Evolutionary conservation across 1,140 invertebrate species (phyloP).

Genomic region (Tenebrio molitor): DNA sequence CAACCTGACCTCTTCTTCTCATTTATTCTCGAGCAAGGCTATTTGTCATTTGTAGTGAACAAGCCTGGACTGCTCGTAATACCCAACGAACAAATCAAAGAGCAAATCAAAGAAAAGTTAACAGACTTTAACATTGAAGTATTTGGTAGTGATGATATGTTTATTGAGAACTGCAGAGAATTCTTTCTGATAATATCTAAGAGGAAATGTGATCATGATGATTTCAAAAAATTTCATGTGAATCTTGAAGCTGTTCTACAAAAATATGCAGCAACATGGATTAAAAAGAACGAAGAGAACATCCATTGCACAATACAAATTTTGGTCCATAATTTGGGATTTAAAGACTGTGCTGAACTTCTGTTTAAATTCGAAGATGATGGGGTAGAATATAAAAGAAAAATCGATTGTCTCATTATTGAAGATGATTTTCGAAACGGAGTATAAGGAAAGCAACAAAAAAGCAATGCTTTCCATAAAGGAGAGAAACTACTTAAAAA

Average conservation of each 20-base stretch:
- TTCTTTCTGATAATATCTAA: neutral
- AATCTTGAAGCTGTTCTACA: constrained; percentile 30
- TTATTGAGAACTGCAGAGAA: neutral
- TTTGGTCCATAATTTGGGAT: constrained; percentile 4
- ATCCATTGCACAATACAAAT: constrained; percentile 34
- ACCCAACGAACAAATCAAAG: constrained; percentile 4
- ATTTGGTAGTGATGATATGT: neutral
- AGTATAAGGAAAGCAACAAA: constrained; percentile 19
- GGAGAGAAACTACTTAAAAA: neutral
- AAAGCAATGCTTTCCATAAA: constrained; percentile 6
- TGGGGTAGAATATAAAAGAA: constrained; percentile 1
- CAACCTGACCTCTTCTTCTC: neutral
- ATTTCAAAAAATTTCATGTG: no score
- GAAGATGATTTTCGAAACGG: neutral
- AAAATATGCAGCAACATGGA: constrained; percentile 18
- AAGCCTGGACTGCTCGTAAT: constrained; percentile 1
- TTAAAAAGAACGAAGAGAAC: constrained; percentile 34
- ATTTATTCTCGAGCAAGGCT: constrained; percentile 8
- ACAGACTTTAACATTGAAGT: constrained; percentile 7
- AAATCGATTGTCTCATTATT: neutral
- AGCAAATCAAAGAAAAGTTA: constrained; percentile 1
- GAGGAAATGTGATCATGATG: no score
- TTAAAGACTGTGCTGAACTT: constrained; percentile 33
- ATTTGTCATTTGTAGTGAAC: constrained; percentile 10
- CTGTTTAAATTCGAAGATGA: neutral